Percentiles rank a stretch among this genome's conserved stretches.
Conservation (phyloP, 2,888 invertebrate species). For the Pimpla rufipes region DNA sequence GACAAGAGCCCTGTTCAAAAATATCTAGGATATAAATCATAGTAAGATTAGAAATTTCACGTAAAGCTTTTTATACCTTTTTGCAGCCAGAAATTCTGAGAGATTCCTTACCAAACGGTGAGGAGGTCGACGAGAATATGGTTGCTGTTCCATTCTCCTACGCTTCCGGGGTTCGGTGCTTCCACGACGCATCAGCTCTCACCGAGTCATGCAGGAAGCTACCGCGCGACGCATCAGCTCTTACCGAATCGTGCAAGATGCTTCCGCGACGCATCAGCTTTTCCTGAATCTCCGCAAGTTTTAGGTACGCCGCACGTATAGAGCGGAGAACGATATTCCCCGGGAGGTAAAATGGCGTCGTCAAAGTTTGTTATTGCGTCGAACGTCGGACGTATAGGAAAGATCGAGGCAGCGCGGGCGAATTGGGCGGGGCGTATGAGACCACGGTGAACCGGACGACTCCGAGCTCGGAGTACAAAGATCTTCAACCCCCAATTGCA, state of each 20-base stretch:
- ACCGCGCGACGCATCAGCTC: no score
- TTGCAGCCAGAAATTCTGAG: background rate
- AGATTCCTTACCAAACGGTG: background rate
- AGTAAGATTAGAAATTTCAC: slow-evolving; percentile 15
- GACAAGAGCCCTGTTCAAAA: no score
- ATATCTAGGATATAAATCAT: no score
- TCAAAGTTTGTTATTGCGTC: slow-evolving; percentile 49
- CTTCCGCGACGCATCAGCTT: background rate
- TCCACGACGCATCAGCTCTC: slow-evolving; percentile 14
- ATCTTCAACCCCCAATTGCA: slow-evolving; percentile 26
- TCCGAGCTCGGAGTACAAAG: background rate
- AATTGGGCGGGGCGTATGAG: slow-evolving; percentile 28
- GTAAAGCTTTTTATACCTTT: background rate
- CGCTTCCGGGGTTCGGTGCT: background rate
- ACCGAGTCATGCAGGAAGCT: no score
- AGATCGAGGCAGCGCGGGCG: background rate
- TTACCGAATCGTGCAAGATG: slow-evolving; percentile 21
- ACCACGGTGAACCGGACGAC: background rate
- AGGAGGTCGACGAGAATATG: background rate
- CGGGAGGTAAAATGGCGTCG: slow-evolving; percentile 30
- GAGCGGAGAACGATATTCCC: background rate
- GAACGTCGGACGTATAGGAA: slow-evolving; percentile 11
- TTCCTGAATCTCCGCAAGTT: no score
- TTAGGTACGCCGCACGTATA: background rate
- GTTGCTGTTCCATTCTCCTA: background rate